Conservation (phyloP, 1,140 invertebrate genomes). For the Scaptomyza graminum region DNA sequence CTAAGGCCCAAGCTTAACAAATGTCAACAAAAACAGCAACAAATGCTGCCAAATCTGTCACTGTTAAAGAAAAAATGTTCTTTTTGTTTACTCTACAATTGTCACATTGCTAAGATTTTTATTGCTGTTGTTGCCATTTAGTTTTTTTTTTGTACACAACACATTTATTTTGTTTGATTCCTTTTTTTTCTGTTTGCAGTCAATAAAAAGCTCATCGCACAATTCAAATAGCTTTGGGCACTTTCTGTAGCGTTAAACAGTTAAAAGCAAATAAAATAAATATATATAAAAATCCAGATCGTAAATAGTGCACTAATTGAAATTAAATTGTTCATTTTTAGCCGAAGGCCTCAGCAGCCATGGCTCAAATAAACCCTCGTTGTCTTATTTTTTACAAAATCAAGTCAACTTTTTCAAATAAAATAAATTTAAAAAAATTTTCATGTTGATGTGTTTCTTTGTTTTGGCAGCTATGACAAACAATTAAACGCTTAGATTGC, state of each 20-base stretch:
- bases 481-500: not conserved
- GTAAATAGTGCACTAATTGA: conserved; percentile 28
- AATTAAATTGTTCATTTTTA: conserved; percentile 32
- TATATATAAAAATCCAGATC: not conserved
- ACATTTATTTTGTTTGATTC: not conserved
- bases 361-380: no score
- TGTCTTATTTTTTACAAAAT: no score
- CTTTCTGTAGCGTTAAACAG: conserved; percentile 32
- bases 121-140: no score
- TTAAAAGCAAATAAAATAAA: conserved; percentile 22
- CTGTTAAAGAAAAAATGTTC: conserved; percentile 9
- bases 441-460: not conserved
- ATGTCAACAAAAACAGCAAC: conserved; percentile 13
- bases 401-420: no score
- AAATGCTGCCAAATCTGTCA: conserved; percentile 21
- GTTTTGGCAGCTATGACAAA: not conserved
- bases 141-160: not conserved
- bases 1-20: conserved; percentile 7
- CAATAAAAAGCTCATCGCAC: conserved; percentile 20
- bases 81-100: conserved; percentile 39
- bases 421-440: no score
- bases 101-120: conserved; percentile 7
- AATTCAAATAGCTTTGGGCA: conserved; percentile 61
- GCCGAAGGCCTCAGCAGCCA: no score
- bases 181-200: conserved; percentile 11